Evolutionary conservation across 2,888 invertebrate genomes (phyloP), one percentile per base, ranked within the genome.

Genomic region (Agapostemon virescens): DNA sequence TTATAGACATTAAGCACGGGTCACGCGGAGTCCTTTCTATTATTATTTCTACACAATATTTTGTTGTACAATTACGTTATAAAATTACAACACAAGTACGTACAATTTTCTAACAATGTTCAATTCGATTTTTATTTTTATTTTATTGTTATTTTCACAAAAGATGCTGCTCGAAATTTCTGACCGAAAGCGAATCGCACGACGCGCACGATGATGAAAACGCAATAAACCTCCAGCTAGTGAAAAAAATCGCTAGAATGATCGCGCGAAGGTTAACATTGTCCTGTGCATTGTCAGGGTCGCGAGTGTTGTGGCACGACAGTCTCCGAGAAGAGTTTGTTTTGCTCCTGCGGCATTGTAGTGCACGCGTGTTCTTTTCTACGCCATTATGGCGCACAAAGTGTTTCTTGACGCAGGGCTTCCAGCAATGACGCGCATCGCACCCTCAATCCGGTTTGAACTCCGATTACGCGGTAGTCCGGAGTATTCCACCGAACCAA

Each of bases 361-460:
- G 63, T 5, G n/a, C 63, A 36, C n/a, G 36, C 36, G 63, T 20
- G 23, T 38, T 55, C 55, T 38, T n/a, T n/a, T 55, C 26, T 36
- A 38, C 38, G 13, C 52, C 26, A 26, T 55, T 55, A 69, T 36
- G 26, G 38, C 17, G 33, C 69, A 55, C 52, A 26, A 38, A 20
- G 30, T 70, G 58, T 70, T 58, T 20, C 30, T 58, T 58, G 58
- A 85, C 74, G 82, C 85, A 80, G 77, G 71, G 83, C 69, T 9
- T 26, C 52, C 55, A 23, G 52, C 63, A 33, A 64, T 77, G 82
- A 84, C 83, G 83, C 77, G 81, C 66, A 87, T 82, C 70, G 58
- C 68, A 74, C 74, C 63, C 80, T 83, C 83, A 83, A 86, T 86
- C 85, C 85, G 84, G 83, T 87, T 85, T 80, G 69, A 78, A 78